Conservation (phyloP, 2,888 invertebrate species). For the Cephus nigrinus region DNA sequence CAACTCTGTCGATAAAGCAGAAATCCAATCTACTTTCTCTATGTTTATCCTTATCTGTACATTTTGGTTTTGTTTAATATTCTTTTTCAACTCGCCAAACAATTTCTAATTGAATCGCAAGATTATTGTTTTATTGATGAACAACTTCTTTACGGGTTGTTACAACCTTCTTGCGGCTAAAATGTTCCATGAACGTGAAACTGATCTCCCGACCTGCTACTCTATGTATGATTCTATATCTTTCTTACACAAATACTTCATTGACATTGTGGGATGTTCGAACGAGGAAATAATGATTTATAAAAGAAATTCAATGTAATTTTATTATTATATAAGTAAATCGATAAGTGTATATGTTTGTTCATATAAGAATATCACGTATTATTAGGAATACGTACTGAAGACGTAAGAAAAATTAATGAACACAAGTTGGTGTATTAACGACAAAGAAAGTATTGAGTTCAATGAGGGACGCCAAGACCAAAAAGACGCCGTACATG, state of each 20-base stretch:
- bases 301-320: neutral
- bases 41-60: neutral
- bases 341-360: neutral
- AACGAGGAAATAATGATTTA: neutral
- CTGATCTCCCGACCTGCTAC: neutral
- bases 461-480: conserved; percentile 79
- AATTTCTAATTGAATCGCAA: neutral
- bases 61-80: neutral
- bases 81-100: neutral
- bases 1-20: neutral
- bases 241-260: neutral
- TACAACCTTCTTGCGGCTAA: neutral
- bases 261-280: neutral
- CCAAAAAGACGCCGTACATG: conserved; percentile 76
- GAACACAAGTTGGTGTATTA: conserved; percentile 78
- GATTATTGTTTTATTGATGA: neutral
- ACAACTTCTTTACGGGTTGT: neutral
- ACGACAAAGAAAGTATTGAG: conserved; percentile 81
- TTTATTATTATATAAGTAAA: neutral
- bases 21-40: neutral
- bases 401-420: conserved; percentile 49
- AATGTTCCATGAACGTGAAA: neutral
- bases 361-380: neutral
- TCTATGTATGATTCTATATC: neutral
- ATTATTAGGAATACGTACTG: neutral